phyloP scores from a whole-genome alignment of 2,113 vertebrate species.

The Melozone crissalis region DNA sequence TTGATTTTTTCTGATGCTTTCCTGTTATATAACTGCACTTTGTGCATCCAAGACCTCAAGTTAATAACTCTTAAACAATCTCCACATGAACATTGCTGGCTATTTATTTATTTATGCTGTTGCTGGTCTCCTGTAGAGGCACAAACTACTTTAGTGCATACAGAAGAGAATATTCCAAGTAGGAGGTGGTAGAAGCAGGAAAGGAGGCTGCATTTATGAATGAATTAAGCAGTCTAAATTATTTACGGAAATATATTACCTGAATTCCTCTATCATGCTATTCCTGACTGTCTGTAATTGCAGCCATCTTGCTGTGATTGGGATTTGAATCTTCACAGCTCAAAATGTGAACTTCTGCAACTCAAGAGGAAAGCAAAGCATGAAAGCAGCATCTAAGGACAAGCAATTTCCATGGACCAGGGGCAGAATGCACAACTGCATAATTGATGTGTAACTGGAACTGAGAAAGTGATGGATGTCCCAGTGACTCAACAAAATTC shows the following conservation, averaged over 20 bases:
- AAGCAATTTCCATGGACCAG: background rate
- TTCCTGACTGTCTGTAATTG: background rate
- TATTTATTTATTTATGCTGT: slow-evolving; percentile 49
- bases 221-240: background rate
- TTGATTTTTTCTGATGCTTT: background rate
- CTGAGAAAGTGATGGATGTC: background rate
- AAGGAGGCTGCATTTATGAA: background rate
- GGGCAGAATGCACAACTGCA: background rate
- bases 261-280: background rate
- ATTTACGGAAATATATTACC: background rate
- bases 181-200: background rate
- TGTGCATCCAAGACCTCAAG: background rate
- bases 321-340: background rate
- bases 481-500: background rate
- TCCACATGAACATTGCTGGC: background rate
- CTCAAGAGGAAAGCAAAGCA: background rate
- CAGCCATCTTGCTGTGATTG: background rate
- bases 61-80: slow-evolving; percentile 12
- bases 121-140: background rate
- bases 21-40: slow-evolving; percentile 22
- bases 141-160: background rate
- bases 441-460: background rate
- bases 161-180: background rate
- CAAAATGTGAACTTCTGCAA: background rate
- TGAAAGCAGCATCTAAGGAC: background rate